Conservation (phyloP, 2,797 vertebrate genomes). For the Notolepis coatsorum region DNA sequence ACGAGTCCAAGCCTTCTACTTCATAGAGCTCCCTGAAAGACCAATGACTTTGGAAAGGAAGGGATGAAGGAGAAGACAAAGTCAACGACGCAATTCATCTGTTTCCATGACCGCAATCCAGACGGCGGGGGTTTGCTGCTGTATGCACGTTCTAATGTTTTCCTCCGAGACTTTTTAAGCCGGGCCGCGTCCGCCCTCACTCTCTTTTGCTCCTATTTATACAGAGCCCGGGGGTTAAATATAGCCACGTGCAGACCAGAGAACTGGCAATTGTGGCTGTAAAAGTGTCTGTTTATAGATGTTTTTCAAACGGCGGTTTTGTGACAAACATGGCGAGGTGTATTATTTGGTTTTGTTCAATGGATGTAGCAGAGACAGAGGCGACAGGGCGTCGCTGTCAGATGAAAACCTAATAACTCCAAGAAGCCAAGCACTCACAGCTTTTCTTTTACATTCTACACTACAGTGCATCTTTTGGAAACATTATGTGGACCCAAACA, state of each 20-base stretch:
- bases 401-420: too few relatives aligned
- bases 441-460: too few relatives aligned
- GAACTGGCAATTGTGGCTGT: constrained; percentile 46
- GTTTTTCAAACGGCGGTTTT: constrained; percentile 38
- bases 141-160: constrained; percentile 9
- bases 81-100: too few relatives aligned
- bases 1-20: too few relatives aligned
- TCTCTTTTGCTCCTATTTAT: constrained; percentile 34
- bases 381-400: too few relatives aligned
- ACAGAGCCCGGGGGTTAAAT: constrained; percentile 26
- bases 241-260: constrained; percentile 29
- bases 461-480: too few relatives aligned
- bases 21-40: too few relatives aligned
- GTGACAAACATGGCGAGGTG: constrained; percentile 10
- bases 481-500: too few relatives aligned
- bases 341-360: constrained; percentile 26
- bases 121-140: not conserved
- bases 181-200: constrained; percentile 28
- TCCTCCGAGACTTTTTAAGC: constrained; percentile 19
- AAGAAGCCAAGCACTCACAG: too few relatives aligned
- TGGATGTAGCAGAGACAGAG: constrained; percentile 22
- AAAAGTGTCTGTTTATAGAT: constrained; percentile 49
- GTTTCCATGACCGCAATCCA: not conserved
- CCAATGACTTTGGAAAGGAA: too few relatives aligned
- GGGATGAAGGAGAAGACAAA: too few relatives aligned